Conservation (phyloP, 2,888 invertebrate species). For the Melieria picta region DNA sequence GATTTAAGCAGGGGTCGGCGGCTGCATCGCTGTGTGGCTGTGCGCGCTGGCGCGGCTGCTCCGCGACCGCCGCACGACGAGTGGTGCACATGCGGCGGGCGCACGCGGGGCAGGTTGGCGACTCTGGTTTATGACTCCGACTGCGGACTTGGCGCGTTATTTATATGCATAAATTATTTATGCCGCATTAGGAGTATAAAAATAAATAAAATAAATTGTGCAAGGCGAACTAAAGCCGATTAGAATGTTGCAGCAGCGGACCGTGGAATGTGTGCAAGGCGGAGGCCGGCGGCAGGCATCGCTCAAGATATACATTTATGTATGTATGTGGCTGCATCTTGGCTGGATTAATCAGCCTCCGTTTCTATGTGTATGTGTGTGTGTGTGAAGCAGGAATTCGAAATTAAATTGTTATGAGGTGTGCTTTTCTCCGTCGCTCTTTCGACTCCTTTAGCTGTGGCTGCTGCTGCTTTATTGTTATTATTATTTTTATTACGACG, state of each 20-base stretch:
- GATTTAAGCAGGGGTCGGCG: conserved; percentile 27
- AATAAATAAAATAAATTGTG: conserved; percentile 46
- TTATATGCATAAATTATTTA: conserved; percentile 56
- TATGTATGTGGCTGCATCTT: not conserved
- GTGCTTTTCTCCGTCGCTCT: no score
- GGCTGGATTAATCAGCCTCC: not conserved
- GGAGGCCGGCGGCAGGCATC: conserved; percentile 1
- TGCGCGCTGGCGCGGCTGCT: not conserved
- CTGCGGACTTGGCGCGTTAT: conserved; percentile 34
- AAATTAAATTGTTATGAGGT: not conserved
- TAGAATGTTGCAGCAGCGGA: conserved; percentile 33
- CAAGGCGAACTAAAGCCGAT: conserved; percentile 43
- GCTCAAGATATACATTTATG: not conserved
- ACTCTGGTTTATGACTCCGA: conserved; percentile 28
- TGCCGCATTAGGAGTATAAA: conserved; percentile 57
- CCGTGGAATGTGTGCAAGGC: conserved; percentile 16
- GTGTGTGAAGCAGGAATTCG: not conserved
- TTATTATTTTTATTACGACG: not conserved
- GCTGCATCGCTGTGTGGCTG: conserved; percentile 1
- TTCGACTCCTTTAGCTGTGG: conserved; percentile 9
- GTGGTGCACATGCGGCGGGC: not conserved
- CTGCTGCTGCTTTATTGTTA: not conserved
- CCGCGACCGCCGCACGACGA: not conserved
- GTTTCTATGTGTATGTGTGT: not conserved
- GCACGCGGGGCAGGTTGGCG: not conserved